Evolutionary conservation across 2,113 vertebrate genomes (phyloP).

Genomic region (Coracopsis vasa): DNA sequence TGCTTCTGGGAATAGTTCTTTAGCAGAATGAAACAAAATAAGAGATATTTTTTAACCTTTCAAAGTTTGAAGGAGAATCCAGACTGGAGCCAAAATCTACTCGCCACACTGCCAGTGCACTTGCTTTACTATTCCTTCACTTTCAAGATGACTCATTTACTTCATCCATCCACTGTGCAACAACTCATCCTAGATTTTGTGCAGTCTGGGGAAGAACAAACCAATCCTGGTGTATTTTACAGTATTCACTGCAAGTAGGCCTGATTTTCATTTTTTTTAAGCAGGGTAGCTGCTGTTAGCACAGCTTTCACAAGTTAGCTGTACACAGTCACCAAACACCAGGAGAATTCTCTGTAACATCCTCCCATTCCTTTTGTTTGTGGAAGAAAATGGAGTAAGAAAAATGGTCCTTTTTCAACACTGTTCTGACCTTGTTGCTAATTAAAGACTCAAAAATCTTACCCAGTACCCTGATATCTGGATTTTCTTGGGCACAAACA

Average conservation of each 20-base stretch:
- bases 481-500: neutral
- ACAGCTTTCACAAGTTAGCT: neutral
- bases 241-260: neutral
- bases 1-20: conserved; percentile 16
- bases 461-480: neutral
- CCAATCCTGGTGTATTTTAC: neutral
- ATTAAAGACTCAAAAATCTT: neutral
- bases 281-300: neutral
- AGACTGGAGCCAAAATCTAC: neutral
- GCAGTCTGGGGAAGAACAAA: neutral
- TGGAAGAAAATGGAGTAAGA: neutral
- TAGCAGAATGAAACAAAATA: neutral
- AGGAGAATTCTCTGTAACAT: neutral
- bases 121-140: neutral
- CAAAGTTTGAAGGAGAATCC: neutral
- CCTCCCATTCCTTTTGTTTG: neutral
- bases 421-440: neutral
- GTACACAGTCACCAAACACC: neutral
- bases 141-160: neutral
- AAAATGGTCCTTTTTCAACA: neutral
- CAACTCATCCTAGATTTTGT: neutral
- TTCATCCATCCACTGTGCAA: neutral
- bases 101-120: neutral
- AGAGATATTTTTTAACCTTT: neutral
- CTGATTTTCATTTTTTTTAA: neutral